Evolutionary conservation across 1,140 invertebrate genomes (phyloP).

Genomic region (Belonocnema kinseyi): DNA sequence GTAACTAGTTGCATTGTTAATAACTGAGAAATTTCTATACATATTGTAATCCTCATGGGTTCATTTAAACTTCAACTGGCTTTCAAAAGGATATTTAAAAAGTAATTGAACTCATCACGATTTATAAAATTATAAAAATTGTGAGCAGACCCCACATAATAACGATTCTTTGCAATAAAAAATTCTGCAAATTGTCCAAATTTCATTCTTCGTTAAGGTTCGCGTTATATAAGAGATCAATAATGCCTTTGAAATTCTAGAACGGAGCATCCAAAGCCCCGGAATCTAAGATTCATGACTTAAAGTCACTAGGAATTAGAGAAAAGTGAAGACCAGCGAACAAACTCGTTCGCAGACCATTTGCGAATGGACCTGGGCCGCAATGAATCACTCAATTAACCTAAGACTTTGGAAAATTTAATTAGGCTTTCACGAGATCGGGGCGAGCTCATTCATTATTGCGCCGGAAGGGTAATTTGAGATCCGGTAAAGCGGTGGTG

Average conservation of each 20-base stretch:
- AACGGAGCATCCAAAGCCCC: not conserved
- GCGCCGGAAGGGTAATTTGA: slow-evolving; percentile 36
- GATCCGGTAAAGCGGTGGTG: not conserved
- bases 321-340: not conserved
- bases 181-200: too few species aligned
- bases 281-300: slow-evolving; percentile 27
- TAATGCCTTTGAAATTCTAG: not conserved
- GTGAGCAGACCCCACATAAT: too few species aligned
- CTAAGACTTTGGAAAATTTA: slow-evolving; percentile 46
- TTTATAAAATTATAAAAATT: too few species aligned
- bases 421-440: slow-evolving; percentile 45
- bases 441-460: slow-evolving; percentile 47
- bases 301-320: slow-evolving; percentile 17
- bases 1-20: too few species aligned
- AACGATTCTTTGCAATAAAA: too few species aligned
- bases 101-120: too few species aligned
- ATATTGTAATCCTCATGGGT: too few species aligned
- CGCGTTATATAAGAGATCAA: too few species aligned
- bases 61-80: too few species aligned
- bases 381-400: slow-evolving; percentile 55
- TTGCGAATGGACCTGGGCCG: slow-evolving; percentile 41
- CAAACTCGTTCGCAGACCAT: slow-evolving; percentile 32
- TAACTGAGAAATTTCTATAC: too few species aligned
- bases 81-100: too few species aligned
- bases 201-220: too few species aligned